Base-by-base conservation (phyloP, 2,113 vertebrate species). In the Podarcis cretensis region DNA sequence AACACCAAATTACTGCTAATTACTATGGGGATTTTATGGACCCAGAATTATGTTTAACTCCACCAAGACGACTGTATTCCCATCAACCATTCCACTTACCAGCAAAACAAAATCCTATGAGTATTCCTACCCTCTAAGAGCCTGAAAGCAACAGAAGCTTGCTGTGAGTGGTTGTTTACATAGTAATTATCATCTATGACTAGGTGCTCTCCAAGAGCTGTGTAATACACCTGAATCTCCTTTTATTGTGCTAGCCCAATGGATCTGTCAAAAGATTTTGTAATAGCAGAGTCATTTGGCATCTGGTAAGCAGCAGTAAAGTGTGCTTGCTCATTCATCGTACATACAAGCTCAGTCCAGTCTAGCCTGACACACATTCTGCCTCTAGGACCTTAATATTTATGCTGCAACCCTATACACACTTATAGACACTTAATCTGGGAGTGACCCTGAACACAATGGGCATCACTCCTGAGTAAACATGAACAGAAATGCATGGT, bases 31-130 rank as follows among this genome's bases (percentile, higher is more conserved):
- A 37, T 73, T 73, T 32, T 16, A 78, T 5, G 25, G 76, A 75
- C 66, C 30, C 65, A 74, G 6, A 66, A 90, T 69, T 87, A 87
- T 0, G 1, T 83, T 86, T 91, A 92, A 93, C 92, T 6, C 6
- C 48, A 92, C 35, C n/a, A 71, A 69, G 75, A 30, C 71, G 90
- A 87, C 0, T 0, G 35, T 71, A 25, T 63, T 54, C n/a, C 88
- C 87, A 86, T 90, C 69, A 91, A 48, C 27, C 75, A 91, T 35
- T n/a, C 88, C 21, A 40, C 32, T 20, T 0, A 2, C 65, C 37
- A 75, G 27, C 66, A 63, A 25, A 92, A 83, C 35, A 84, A 90
- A 90, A 76, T 76, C 8, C 21, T 25, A 20, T 30, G 48, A 1
- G 63, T 77, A 87, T 91, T 91, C 87, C 0, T n/a, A 25, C 7